Conservation (phyloP, 1,140 invertebrate species). For the Drosophila athabasca region DNA sequence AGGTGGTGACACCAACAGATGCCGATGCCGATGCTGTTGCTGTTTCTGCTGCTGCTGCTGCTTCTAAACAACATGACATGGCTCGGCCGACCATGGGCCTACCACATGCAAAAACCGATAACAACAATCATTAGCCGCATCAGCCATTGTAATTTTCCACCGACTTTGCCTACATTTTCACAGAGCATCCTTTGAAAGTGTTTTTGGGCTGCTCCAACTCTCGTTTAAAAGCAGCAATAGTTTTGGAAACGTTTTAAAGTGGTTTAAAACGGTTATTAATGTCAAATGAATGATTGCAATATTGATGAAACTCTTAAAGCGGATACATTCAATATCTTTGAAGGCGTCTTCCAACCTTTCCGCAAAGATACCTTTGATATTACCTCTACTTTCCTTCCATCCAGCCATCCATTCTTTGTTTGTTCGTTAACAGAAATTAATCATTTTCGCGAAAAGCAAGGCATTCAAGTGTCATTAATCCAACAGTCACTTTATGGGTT, state of each 20-base stretch:
- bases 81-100: constrained; percentile 13
- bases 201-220: constrained; percentile 16
- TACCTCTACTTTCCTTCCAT: no score
- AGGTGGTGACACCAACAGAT: constrained; percentile 10
- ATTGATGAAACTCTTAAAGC: no score
- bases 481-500: constrained; percentile 38
- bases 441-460: background rate
- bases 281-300: no score
- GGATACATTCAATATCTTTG: no score
- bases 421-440: constrained; percentile 8
- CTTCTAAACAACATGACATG: constrained; percentile 68
- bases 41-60: constrained; percentile 6
- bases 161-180: constrained; percentile 48
- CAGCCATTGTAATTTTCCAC: constrained; percentile 40
- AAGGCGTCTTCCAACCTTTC: no score
- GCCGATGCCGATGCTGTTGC: background rate
- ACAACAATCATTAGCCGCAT: constrained; percentile 70
- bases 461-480: constrained; percentile 4
- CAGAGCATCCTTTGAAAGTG: constrained; percentile 18
- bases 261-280: no score
- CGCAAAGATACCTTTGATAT: no score
- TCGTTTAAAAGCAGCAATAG: no score
- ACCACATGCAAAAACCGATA: constrained; percentile 61
- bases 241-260: no score
- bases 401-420: background rate